Conservation (phyloP, 92 coral and sea anemone genomes). For the Epizoanthus ramosus region DNA sequence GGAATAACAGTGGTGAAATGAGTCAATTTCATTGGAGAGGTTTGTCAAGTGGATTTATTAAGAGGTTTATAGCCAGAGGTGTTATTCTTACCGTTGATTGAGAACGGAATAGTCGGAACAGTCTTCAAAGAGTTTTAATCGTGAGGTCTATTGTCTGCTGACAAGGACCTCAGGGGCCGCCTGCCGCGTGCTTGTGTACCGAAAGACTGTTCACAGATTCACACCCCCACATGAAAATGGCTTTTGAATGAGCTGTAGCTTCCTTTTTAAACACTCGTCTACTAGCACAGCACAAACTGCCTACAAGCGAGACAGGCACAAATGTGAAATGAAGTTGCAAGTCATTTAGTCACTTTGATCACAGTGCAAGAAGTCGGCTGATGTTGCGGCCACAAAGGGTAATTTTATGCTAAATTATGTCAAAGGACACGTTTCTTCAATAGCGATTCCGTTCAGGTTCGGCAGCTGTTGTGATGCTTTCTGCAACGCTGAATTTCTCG, state of each 20-base stretch:
- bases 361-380: slow-evolving; percentile 23
- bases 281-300: neutral
- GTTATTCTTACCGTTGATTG: slow-evolving; percentile 33
- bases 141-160: slow-evolving; percentile 69
- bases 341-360: slow-evolving; percentile 12
- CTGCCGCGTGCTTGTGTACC: slow-evolving; percentile 53
- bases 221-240: slow-evolving; percentile 45
- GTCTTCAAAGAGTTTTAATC: slow-evolving; percentile 57
- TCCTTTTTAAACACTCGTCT: neutral
- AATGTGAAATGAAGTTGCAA: neutral
- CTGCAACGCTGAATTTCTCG: slow-evolving; percentile 19
- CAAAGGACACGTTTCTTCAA: slow-evolving; percentile 67
- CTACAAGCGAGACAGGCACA: neutral
- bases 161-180: slow-evolving; percentile 57
- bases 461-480: slow-evolving; percentile 72
- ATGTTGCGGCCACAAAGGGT: slow-evolving; percentile 68
- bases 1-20: slow-evolving; percentile 13
- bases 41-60: slow-evolving; percentile 26
- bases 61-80: slow-evolving; percentile 43
- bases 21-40: slow-evolving; percentile 16
- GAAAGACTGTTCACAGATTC: slow-evolving; percentile 29
- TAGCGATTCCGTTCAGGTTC: slow-evolving; percentile 41
- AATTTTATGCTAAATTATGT: slow-evolving; percentile 90
- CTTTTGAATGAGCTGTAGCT: slow-evolving; percentile 29
- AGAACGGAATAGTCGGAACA: slow-evolving; percentile 58